phyloP scores from a whole-genome alignment of 2,888 invertebrate genomes.

The Apodemia duryi region DNA sequence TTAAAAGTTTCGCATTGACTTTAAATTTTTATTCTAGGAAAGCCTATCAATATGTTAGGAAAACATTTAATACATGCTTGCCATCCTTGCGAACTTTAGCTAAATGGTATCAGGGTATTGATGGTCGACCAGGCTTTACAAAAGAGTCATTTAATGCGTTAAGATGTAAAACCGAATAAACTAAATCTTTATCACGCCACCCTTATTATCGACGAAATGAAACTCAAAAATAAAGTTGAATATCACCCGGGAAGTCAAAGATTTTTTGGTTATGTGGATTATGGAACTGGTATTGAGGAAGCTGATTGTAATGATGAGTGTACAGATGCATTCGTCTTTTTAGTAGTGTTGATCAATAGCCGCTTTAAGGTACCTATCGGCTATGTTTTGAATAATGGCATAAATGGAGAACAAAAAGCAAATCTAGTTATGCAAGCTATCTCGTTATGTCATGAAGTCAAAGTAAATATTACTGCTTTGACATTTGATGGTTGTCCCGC shows the following conservation, averaged over 20 bases:
- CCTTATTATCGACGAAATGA: too few species aligned
- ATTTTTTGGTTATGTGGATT: slow-evolving; percentile 21
- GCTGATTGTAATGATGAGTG: slow-evolving; percentile 16
- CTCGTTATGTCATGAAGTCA: slow-evolving; percentile 17
- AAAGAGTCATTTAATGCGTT: slow-evolving; percentile 20
- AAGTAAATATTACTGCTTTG: slow-evolving; percentile 20
- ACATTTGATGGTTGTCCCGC: slow-evolving; percentile 24
- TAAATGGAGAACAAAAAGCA: slow-evolving; percentile 26
- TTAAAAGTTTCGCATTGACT: background rate
- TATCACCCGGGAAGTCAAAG: background rate
- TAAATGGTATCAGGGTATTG: slow-evolving; percentile 23
- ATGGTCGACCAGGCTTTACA: slow-evolving; percentile 24
- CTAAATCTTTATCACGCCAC: slow-evolving; percentile 8
- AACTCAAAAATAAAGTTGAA: too few species aligned
- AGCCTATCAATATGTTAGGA: slow-evolving; percentile 17
- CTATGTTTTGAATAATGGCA: slow-evolving; percentile 27
- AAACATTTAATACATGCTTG: slow-evolving; percentile 23
- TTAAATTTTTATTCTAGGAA: too few species aligned
- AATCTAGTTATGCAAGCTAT: slow-evolving; percentile 21
- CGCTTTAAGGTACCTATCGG: slow-evolving; percentile 29
- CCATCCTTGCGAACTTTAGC: slow-evolving; percentile 18
- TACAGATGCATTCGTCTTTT: slow-evolving; percentile 27
- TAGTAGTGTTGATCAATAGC: slow-evolving; percentile 26
- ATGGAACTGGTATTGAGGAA: slow-evolving; percentile 17
- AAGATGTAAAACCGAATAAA: slow-evolving; percentile 6